These are phyloP conservation scores for Odontocerum albicorne DNA, from an alignment of 2,888 invertebrate genomes.

Conservation along the genomic window DNA sequence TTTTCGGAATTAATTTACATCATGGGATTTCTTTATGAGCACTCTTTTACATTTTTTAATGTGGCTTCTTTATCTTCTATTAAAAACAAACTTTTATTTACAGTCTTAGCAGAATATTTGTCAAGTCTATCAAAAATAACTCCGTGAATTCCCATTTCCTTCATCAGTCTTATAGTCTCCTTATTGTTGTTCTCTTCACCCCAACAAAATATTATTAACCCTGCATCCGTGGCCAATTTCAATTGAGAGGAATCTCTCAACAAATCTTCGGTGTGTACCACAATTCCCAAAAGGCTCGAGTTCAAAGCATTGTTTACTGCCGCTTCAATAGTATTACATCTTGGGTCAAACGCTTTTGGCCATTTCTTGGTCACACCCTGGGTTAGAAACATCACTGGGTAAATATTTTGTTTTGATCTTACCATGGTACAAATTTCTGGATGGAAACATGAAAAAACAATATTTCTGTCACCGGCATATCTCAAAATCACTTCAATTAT, in stretches of 20 bases:
- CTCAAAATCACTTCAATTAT: slow-evolving; percentile 81
- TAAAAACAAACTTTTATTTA: too few relatives aligned
- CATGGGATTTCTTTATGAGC: too few relatives aligned
- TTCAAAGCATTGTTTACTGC: slow-evolving; percentile 82
- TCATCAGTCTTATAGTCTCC: slow-evolving; percentile 80
- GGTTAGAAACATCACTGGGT: slow-evolving; percentile 94
- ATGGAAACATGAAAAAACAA: slow-evolving; percentile 94
- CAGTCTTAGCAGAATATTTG: slow-evolving; percentile 63
- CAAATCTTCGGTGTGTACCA: slow-evolving; percentile 91
- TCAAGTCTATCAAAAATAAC: slow-evolving; percentile 96
- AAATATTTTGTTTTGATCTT: slow-evolving; percentile 92
- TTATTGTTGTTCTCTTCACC: slow-evolving; percentile 94
- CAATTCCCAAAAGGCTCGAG: slow-evolving; percentile 84
- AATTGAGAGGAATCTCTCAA: slow-evolving; percentile 82
- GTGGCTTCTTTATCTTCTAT: too few relatives aligned
- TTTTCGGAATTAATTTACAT: too few relatives aligned
- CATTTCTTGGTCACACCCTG: slow-evolving; percentile 60
- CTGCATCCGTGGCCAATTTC: slow-evolving; percentile 75
- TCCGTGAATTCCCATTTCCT: slow-evolving; percentile 88
- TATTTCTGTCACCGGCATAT: slow-evolving; percentile 75
- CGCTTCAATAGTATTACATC: slow-evolving; percentile 78
- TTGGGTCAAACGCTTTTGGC: slow-evolving; percentile 78
- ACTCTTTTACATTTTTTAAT: too few relatives aligned
- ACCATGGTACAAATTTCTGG: slow-evolving; percentile 95
- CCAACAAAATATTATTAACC: slow-evolving; percentile 93